A percentile compares a stretch with the other conserved stretches of the same genome.
phyloP scores from a whole-genome alignment of 2,113 vertebrate genomes.

The Mystacornis crossleyi region DNA sequence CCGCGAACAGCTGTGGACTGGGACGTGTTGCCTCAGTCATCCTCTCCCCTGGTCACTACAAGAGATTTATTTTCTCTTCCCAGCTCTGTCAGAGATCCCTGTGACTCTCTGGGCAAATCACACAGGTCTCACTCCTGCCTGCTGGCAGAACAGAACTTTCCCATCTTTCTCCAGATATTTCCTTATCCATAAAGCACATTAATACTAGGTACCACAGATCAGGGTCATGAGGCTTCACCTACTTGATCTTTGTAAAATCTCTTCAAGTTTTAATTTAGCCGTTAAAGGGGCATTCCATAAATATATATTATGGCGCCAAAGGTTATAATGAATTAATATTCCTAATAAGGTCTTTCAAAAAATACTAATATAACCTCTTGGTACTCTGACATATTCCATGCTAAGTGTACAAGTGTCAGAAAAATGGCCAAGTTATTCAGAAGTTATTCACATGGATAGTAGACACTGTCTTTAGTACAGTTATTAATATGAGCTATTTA shows the following conservation, averaged over 20 bases:
- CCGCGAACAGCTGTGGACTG: accelerated
- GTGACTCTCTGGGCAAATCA: not conserved
- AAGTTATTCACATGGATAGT: not conserved
- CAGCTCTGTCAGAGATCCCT: not conserved
- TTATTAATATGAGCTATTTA: not conserved
- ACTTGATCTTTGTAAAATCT: not conserved
- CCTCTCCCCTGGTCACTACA: not conserved
- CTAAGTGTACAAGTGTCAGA: not conserved
- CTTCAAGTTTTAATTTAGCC: not conserved
- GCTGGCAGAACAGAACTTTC: not conserved
- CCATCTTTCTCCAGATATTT: not conserved
- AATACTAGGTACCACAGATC: not conserved
- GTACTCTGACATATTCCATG: not conserved
- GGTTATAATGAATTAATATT: not conserved
- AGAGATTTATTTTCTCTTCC: not conserved
- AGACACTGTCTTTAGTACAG: not conserved
- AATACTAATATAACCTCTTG: not conserved
- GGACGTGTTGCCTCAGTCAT: not conserved
- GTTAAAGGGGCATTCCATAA: not conserved
- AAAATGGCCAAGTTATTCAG: not conserved
- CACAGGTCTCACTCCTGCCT: not conserved
- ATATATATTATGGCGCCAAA: not conserved
- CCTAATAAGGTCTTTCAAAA: not conserved
- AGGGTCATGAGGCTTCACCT: not conserved
- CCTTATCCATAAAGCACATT: not conserved